A percentile compares a stretch with the other conserved stretches of the same genome.
phyloP scores from a whole-genome alignment of 2,113 vertebrate species.

The Sceloporus tristichus region DNA sequence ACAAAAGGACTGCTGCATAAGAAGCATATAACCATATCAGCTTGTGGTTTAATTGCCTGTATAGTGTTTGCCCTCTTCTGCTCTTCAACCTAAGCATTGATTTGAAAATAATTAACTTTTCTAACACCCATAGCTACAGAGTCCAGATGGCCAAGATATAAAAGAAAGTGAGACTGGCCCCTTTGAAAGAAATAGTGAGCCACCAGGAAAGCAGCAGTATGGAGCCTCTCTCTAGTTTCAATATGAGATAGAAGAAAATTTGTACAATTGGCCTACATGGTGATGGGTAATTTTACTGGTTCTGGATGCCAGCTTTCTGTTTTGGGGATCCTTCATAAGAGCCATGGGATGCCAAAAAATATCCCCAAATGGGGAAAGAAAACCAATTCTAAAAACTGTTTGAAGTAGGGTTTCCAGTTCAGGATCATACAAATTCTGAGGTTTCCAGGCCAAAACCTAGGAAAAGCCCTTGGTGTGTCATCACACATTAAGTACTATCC shows the following conservation, averaged over 20 bases:
- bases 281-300: too few species aligned
- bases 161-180: neutral
- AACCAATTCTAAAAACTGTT: neutral
- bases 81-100: conserved; percentile 34
- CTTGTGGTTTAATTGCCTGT: conserved; percentile 42
- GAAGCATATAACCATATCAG: conserved; percentile 45
- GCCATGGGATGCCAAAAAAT: neutral
- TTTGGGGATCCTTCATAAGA: too few species aligned
- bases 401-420: too few species aligned
- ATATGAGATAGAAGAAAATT: neutral
- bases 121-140: neutral
- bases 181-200: neutral
- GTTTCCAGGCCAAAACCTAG: too few species aligned
- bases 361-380: neutral
- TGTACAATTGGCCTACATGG: neutral
- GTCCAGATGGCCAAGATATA: conserved; percentile 13
- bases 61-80: conserved; percentile 27
- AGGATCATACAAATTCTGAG: too few species aligned
- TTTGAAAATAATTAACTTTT: conserved; percentile 40
- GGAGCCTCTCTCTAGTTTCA: neutral
- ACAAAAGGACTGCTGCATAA: conserved; percentile 25
- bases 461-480: too few species aligned
- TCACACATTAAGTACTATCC: too few species aligned
- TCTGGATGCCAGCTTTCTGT: too few species aligned
- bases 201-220: neutral